These are phyloP conservation scores for Thryonomys swinderianus DNA, from an alignment of 2,113 vertebrate species.

Conservation along the genomic window DNA sequence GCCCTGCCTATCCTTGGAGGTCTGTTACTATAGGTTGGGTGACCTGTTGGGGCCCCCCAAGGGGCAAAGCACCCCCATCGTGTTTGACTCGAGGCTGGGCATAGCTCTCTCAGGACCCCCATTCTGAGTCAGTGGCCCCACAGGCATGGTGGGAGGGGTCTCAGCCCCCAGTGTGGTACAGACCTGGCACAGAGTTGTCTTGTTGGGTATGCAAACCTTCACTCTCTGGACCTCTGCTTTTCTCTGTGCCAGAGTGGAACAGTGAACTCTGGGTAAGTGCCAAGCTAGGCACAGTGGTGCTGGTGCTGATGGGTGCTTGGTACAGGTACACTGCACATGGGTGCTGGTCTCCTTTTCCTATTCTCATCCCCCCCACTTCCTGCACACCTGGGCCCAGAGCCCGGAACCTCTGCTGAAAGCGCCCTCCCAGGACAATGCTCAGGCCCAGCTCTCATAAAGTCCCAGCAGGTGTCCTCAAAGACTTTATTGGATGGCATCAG, in stretches of 20 bases:
- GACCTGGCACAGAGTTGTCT: rapidly evolving
- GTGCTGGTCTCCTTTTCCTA: background rate
- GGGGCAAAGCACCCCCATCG: background rate
- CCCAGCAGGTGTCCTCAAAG: background rate
- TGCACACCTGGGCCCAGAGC: background rate
- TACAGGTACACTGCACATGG: no score
- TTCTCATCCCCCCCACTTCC: no score
- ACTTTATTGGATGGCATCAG: slow-evolving; percentile 61
- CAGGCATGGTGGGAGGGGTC: rapidly evolving
- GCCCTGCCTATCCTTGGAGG: background rate
- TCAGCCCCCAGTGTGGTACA: background rate
- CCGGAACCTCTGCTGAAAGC: background rate
- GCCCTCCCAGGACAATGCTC: no score
- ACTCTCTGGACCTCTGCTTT: background rate
- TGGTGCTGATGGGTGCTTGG: background rate
- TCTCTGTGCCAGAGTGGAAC: background rate
- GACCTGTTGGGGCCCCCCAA: no score
- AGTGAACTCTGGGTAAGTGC: background rate
- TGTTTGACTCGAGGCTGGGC: background rate
- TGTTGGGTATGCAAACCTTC: rapidly evolving
- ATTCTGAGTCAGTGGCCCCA: background rate
- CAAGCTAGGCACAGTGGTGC: no score
- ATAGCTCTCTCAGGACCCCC: background rate
- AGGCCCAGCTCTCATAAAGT: background rate
- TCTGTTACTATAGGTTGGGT: no score